Evolutionary conservation across 92 coral and sea anemone species (phyloP).

Genomic region (Zoanthus sansibaricus): DNA sequence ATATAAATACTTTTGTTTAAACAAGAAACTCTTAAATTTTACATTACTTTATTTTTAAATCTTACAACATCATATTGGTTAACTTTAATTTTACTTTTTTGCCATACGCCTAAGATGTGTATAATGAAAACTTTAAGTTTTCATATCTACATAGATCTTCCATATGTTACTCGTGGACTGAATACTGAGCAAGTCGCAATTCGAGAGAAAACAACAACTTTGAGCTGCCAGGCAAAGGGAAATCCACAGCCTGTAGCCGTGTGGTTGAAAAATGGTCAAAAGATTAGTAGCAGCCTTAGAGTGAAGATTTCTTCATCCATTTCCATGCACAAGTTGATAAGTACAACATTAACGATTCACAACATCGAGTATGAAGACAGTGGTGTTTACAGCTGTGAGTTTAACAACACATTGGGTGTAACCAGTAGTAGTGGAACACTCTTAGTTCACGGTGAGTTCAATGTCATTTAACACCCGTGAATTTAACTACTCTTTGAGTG

Average conservation of each 20-base stretch:
- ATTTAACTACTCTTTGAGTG: no score
- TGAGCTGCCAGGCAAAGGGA: not conserved
- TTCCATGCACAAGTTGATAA: not conserved
- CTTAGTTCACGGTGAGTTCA: not conserved
- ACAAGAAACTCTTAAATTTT: not conserved
- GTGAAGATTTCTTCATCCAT: not conserved
- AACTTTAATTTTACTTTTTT: not conserved
- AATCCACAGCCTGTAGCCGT: not conserved
- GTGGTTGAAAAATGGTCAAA: not conserved
- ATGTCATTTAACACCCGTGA: no score
- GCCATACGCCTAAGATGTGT: not conserved
- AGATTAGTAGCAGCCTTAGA: not conserved
- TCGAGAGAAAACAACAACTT: not conserved
- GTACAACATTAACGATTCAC: not conserved
- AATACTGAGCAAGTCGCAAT: not conserved
- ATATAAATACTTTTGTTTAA: no score
- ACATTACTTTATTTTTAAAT: no score
- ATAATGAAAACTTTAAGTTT: not conserved
- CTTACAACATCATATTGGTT: not conserved
- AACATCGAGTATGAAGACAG: not conserved
- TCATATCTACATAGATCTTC: not conserved
- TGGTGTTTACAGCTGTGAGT: not conserved
- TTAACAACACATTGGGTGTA: not conserved
- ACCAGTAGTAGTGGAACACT: not conserved
- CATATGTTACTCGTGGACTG: not conserved